Evolutionary conservation across 37 sponge, comb jelly and placozoan genomes (phyloP).

Genomic region (Bolinopsis microptera): DNA sequence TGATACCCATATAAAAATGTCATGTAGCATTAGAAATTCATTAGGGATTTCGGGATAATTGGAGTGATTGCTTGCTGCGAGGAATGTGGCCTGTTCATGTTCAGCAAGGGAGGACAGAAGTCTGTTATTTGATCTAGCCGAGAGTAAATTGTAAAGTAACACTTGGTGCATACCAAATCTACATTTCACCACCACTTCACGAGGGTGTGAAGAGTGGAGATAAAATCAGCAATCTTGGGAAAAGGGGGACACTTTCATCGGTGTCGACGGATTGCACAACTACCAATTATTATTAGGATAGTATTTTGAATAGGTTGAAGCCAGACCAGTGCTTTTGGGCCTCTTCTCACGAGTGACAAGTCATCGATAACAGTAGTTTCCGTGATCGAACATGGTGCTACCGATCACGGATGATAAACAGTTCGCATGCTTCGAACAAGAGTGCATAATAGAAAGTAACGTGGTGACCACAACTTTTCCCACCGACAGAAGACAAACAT

Average conservation of each 20-base stretch:
- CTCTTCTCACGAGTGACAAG: background rate
- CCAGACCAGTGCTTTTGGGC: background rate
- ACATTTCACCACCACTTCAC: background rate
- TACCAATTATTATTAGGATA: background rate
- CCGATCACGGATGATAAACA: background rate
- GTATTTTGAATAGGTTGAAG: background rate
- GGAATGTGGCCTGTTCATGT: conserved; percentile 63
- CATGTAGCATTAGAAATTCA: conserved; percentile 38
- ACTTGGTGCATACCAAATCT: background rate
- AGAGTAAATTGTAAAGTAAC: background rate
- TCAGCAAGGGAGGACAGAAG: conserved; percentile 47
- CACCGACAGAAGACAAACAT: no score
- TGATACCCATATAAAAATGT: background rate
- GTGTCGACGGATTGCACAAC: background rate
- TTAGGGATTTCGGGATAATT: conserved; percentile 2
- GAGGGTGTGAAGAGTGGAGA: background rate
- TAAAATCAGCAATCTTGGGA: background rate
- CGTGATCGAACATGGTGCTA: background rate
- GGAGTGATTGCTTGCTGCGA: conserved; percentile 60
- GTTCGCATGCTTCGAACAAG: background rate
- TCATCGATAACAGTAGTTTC: background rate
- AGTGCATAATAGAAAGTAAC: background rate
- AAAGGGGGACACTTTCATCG: background rate
- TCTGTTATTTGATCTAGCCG: background rate
- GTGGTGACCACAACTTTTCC: no score